A percentile compares a stretch with the other conserved stretches of the same genome.
phyloP scores from a whole-genome alignment of 2,888 invertebrate species.

The Drosophila nr. perissopoda region DNA sequence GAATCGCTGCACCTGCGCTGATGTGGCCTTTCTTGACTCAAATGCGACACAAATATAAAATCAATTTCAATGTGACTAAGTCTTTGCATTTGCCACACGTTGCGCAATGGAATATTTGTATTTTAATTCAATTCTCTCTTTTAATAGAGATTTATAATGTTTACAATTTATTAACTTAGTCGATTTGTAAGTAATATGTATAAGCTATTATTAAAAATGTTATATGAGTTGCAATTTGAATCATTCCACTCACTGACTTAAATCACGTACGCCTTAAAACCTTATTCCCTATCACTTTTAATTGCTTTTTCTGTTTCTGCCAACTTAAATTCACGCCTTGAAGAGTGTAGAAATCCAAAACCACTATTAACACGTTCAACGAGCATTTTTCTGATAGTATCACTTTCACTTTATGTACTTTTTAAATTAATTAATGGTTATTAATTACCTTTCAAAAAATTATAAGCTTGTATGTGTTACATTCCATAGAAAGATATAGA shows the following conservation, averaged over 20 bases:
- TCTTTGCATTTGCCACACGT: slow-evolving; percentile 14
- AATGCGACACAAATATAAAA: slow-evolving; percentile 31
- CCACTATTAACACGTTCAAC: background rate
- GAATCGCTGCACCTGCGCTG: slow-evolving; percentile 70
- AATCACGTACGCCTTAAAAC: background rate
- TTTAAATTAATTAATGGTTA: background rate
- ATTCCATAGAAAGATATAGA: background rate
- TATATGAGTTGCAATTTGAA: background rate
- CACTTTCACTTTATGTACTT: slow-evolving; percentile 1
- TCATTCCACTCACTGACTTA: background rate
- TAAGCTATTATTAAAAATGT: background rate
- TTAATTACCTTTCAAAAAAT: background rate
- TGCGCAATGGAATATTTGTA: background rate
- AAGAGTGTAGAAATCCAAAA: background rate
- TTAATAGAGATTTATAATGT: too few species aligned
- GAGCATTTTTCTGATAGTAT: background rate
- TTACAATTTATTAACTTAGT: background rate
- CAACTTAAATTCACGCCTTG: background rate
- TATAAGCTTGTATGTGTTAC: background rate
- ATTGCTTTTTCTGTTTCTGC: background rate
- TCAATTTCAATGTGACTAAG: slow-evolving; percentile 61
- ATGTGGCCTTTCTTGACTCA: slow-evolving; percentile 60
- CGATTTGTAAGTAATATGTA: background rate
- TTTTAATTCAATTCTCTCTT: background rate
- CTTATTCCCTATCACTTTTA: background rate